Conservation (phyloP, 2,113 vertebrate species). For the Stegastes partitus region DNA sequence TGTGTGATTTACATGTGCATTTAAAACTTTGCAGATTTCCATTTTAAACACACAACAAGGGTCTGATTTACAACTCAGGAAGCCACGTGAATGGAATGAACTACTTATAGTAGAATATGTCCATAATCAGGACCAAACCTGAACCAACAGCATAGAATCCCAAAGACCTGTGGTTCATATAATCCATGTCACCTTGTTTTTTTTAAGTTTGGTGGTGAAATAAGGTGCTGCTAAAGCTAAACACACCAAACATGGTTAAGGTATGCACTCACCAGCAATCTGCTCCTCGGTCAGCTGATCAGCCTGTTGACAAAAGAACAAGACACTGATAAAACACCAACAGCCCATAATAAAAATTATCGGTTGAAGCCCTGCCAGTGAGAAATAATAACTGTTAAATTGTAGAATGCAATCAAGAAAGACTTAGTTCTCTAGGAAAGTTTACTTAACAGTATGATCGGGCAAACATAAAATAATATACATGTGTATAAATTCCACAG, state of each 20-base stretch:
- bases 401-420: neutral
- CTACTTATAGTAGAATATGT: neutral
- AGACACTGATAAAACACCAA: conserved; percentile 15
- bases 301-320: conserved; percentile 82
- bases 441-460: neutral
- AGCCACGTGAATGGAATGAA: conserved; percentile 10
- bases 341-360: neutral
- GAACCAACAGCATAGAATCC: neutral
- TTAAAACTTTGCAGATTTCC: neutral
- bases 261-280: conserved; percentile 89
- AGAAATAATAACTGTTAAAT: neutral
- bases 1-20: neutral
- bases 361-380: neutral
- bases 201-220: conserved; percentile 15
- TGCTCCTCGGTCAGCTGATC: conserved; percentile 94
- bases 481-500: neutral
- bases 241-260: conserved; percentile 27
- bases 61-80: no score
- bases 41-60: neutral
- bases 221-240: conserved; percentile 16
- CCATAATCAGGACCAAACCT: neutral
- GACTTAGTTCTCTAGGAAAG: neutral
- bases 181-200: neutral
- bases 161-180: neutral
- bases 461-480: neutral